These are phyloP conservation scores for Seriola aureovittata DNA, from an alignment of 2,113 vertebrate genomes.

Conservation along the genomic window DNA sequence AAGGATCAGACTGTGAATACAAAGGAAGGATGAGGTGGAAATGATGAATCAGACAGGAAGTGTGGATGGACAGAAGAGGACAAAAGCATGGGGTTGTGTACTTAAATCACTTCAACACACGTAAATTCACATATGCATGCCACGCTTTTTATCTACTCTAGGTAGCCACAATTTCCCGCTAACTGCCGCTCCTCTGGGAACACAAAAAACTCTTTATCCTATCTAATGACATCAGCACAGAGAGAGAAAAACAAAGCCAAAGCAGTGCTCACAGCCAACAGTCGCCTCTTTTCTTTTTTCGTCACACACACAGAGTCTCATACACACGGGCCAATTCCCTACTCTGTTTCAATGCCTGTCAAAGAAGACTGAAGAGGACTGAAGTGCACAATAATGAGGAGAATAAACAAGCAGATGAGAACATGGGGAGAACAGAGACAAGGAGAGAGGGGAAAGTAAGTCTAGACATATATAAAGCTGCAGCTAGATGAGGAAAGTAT, in stretches of 20 bases:
- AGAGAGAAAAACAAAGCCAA: slow-evolving; percentile 65
- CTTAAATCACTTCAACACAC: slow-evolving; percentile 34
- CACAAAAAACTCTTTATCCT: slow-evolving; percentile 72
- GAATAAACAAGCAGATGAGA: slow-evolving; percentile 58
- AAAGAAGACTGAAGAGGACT: slow-evolving; percentile 59
- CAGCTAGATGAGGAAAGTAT: neutral
- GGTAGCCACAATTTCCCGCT: slow-evolving; percentile 64
- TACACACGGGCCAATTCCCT: slow-evolving; percentile 64
- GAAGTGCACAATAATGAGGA: slow-evolving; percentile 57
- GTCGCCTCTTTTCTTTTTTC: slow-evolving; percentile 60
- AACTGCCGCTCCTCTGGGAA: slow-evolving; percentile 49
- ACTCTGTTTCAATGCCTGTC: slow-evolving; percentile 66
- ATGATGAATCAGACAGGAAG: slow-evolving; percentile 66
- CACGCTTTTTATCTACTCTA: slow-evolving; percentile 37
- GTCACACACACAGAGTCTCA: slow-evolving; percentile 52
- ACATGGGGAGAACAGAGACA: slow-evolving; percentile 39
- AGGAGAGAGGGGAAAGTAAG: slow-evolving; percentile 12
- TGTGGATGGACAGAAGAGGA: slow-evolving; percentile 49
- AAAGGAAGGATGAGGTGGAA: slow-evolving; percentile 67
- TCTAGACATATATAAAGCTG: neutral
- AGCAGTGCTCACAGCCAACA: slow-evolving; percentile 70
- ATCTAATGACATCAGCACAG: slow-evolving; percentile 74
- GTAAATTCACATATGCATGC: slow-evolving; percentile 38
- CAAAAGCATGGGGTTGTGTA: slow-evolving; percentile 45
- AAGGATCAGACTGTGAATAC: slow-evolving; percentile 63